phyloP scores from a whole-genome alignment of 1,140 invertebrate genomes.

The Thaumetopoea pityocampa region DNA sequence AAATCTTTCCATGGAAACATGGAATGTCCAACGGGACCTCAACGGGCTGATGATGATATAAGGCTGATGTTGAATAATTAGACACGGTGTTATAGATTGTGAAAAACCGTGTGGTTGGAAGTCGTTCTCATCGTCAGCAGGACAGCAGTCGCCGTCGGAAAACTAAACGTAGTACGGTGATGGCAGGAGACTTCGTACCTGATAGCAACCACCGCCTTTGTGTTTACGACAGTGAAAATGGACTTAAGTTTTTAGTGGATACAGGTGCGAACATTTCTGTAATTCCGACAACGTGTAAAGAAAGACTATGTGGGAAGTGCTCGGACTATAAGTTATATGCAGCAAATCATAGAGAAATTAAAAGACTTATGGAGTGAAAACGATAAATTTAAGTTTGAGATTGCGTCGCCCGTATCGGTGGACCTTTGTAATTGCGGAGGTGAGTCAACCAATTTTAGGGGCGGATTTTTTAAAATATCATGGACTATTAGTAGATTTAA shows the following conservation, averaged over 20 bases:
- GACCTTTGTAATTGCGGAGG: slow-evolving; percentile 50
- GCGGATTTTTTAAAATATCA: slow-evolving; percentile 51
- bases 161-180: slow-evolving; percentile 15
- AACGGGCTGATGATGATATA: no score
- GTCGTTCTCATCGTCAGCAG: no score
- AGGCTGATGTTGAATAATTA: no score
- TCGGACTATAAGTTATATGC: slow-evolving; percentile 24
- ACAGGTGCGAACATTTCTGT: slow-evolving; percentile 45
- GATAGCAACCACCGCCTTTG: slow-evolving; percentile 19
- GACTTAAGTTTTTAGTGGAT: slow-evolving; percentile 30
- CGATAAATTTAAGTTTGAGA: slow-evolving; percentile 33
- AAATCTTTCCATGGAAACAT: no score
- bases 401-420: slow-evolving; percentile 37
- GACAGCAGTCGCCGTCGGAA: slow-evolving; percentile 7
- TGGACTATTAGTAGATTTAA: slow-evolving; percentile 42
- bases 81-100: no score
- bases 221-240: slow-evolving; percentile 21
- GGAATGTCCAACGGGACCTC: no score
- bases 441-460: slow-evolving; percentile 46
- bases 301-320: not conserved
- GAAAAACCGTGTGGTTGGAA: no score
- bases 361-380: slow-evolving; percentile 36
- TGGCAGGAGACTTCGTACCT: slow-evolving; percentile 1
- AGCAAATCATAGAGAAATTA: slow-evolving; percentile 33
- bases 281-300: slow-evolving; percentile 17